Base-by-base conservation (phyloP, 2,113 vertebrate genomes). In the Pionites leucogaster region DNA sequence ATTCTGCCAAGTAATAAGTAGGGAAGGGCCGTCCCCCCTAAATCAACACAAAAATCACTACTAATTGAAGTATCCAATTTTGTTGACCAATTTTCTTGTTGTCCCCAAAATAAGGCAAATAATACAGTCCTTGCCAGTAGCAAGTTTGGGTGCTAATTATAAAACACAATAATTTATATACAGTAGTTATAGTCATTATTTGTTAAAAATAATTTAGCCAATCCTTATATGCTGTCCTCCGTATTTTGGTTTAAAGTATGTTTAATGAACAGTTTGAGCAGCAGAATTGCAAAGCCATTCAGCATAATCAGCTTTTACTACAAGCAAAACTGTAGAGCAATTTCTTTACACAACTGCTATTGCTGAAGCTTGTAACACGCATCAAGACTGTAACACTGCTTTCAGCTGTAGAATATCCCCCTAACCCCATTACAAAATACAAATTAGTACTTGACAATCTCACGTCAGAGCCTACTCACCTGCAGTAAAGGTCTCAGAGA, bases 401-500 rank as follows among this genome's bases (percentile, higher is more conserved):
- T 92, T 68, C 52, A 70, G 28, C 35, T 53, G 18, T n/a, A 2
- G 44, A 65, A 14, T 29, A 78, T n/a, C 15, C 24, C 37, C 69
- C 41, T 33, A 84, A 4, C 3, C 25, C 25, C 67, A 29, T 47
- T 18, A 41, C 16, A 86, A 65, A 87, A 70, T 46, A 62, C 0
- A 67, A 67, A 74, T 50, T 33, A 67, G 24, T 31, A 35, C 20
- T 55, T 52, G 27, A 46, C 17, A 68, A 33, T n/a, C 39, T 74
- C 47, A 35, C 7, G 8, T 71, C 59, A 72, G 44, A 85, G 42
- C 46, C 70, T 67, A 68, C 87, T 47, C 98, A 99, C 99, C 99
- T 99, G 99, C 49, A 98, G 60, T 82, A 99, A 97, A 31, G 99
- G 99, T 46, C 99, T 98, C 17, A 99, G 96, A 88, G 99, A 99